phyloP scores from a whole-genome alignment of 1,140 invertebrate genomes.

The Nasonia longicornis region DNA sequence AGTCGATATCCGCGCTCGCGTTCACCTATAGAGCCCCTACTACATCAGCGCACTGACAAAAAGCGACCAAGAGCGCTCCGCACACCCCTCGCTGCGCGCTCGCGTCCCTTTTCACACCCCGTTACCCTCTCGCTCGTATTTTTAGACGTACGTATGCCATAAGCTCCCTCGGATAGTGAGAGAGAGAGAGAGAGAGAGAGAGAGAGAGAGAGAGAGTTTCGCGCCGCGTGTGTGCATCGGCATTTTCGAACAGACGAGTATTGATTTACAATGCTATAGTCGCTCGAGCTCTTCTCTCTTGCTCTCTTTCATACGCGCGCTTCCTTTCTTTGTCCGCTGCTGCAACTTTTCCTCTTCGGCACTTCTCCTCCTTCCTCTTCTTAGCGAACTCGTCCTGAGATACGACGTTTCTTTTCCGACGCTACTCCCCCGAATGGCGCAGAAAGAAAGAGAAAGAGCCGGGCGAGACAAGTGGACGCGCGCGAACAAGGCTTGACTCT shows the following conservation, averaged over 20 bases:
- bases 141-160: not conserved
- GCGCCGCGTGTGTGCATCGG: slow-evolving; percentile 23
- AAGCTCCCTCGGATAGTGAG: too few relatives aligned
- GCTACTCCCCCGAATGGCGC: too few relatives aligned
- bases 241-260: slow-evolving; percentile 47
- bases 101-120: slow-evolving; percentile 7
- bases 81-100: not conserved
- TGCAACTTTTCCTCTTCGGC: slow-evolving; percentile 13
- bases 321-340: slow-evolving; percentile 48
- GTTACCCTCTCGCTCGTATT: slow-evolving; percentile 3
- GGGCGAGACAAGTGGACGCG: slow-evolving; percentile 17
- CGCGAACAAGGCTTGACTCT: not conserved
- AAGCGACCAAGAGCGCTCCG: not conserved
- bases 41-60: not conserved
- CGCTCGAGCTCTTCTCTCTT: slow-evolving; percentile 44
- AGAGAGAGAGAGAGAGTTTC: not conserved
- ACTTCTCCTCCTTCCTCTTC: not conserved
- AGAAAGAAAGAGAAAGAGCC: too few relatives aligned
- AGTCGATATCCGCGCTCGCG: slow-evolving; percentile 12
- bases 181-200: too few relatives aligned
- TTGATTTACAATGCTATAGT: slow-evolving; percentile 63
- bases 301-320: slow-evolving; percentile 53
- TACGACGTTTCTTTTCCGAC: too few relatives aligned
- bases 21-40: not conserved
- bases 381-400: too few relatives aligned